These are phyloP conservation scores for Euphonia xanthogaster DNA, from an alignment of 2,797 vertebrate genomes.

Conservation along the genomic window DNA sequence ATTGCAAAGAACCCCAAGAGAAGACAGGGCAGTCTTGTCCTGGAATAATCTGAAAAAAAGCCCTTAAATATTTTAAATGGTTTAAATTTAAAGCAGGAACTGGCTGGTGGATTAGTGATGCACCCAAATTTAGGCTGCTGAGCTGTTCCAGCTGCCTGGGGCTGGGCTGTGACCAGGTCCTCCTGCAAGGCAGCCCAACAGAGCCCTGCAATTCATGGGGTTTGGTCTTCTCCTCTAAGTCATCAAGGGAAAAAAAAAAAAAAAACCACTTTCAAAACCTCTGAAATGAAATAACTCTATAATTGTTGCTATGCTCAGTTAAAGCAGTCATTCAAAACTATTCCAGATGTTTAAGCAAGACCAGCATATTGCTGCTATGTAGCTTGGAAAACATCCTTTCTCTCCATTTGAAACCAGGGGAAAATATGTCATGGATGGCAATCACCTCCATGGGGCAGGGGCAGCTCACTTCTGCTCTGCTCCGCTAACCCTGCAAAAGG, in stretches of 20 bases:
- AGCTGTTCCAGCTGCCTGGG: background rate
- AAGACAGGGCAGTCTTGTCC: background rate
- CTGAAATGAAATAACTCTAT: background rate
- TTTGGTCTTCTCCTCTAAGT: background rate
- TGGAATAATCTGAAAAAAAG: background rate
- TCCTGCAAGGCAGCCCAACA: background rate
- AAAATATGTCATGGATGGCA: background rate
- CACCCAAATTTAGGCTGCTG: background rate
- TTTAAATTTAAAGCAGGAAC: background rate
- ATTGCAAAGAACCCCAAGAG: background rate
- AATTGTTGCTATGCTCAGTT: background rate
- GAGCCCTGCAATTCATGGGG: background rate
- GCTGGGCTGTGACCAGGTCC: background rate
- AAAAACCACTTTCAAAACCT: background rate
- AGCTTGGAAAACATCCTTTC: slow-evolving; percentile 1
- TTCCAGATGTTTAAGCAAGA: background rate
- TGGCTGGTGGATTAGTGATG: background rate
- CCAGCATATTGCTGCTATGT: background rate
- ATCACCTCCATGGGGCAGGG: background rate
- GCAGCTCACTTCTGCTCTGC: background rate
- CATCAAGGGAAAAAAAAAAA: background rate
- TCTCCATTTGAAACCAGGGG: background rate
- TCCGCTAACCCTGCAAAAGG: background rate
- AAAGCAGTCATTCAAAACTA: background rate
- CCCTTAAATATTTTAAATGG: background rate